Percentiles rank a stretch among this genome's conserved stretches.
Conservation (phyloP, 1,140 invertebrate genomes). For the Pseudomyrmex cubaensis region DNA sequence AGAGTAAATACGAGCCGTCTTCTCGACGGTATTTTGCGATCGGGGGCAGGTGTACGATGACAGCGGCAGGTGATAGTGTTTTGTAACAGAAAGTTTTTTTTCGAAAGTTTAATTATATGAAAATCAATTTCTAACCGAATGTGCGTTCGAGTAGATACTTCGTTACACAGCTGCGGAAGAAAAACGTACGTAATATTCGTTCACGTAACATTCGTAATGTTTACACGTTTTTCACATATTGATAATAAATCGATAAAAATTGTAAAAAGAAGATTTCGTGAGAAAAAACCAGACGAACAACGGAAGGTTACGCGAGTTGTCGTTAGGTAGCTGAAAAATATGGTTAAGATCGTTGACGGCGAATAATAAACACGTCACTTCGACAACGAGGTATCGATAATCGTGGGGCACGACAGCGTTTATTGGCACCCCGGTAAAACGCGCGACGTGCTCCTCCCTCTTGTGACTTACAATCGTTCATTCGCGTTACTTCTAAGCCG, state of each 20-base stretch:
- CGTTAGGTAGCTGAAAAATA: constrained; percentile 10
- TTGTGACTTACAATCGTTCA: constrained; percentile 64
- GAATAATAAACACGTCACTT: constrained; percentile 76
- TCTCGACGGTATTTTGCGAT: constrained; percentile 41
- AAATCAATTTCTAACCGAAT: constrained; percentile 48
- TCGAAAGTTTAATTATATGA: constrained; percentile 48
- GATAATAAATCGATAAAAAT: not conserved
- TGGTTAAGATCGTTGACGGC: not conserved
- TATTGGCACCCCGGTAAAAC: constrained; percentile 62
- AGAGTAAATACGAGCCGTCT: constrained; percentile 39
- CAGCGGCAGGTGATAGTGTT: constrained; percentile 39
- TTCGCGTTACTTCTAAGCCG: constrained; percentile 78
- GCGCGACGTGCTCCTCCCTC: constrained; percentile 40
- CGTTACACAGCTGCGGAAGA: constrained; percentile 29
- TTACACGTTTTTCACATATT: not conserved
- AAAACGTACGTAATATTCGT: not conserved
- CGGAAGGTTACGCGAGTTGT: not conserved
- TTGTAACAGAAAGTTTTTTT: constrained; percentile 2
- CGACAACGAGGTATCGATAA: constrained; percentile 54
- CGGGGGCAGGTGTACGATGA: constrained; percentile 20
- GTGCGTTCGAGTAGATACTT: not conserved
- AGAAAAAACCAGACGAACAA: not conserved
- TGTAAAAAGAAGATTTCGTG: not conserved
- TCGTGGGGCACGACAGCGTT: constrained; percentile 70
- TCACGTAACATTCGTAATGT: too few species aligned